Evolutionary conservation across 2,113 vertebrate genomes (phyloP).

Genomic region (Thunnus thynnus): DNA sequence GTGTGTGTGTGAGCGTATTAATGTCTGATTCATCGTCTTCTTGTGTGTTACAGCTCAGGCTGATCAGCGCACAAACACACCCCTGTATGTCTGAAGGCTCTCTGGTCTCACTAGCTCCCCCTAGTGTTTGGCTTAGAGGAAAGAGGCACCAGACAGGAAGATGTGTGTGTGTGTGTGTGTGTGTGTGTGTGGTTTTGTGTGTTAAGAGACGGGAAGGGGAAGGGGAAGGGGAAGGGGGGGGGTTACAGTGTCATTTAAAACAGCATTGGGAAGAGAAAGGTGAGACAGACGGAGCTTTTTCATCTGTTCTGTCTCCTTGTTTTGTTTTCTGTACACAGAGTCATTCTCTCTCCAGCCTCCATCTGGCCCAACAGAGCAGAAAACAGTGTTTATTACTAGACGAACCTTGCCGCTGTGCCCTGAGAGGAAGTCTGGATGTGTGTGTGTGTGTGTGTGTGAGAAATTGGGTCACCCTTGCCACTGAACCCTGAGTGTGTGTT

Average conservation of each 20-base stretch:
- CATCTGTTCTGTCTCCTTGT: conserved; percentile 28
- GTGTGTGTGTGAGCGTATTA: neutral
- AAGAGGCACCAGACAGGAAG: conserved; percentile 21
- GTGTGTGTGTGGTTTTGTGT: neutral
- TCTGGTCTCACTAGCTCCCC: conserved; percentile 59
- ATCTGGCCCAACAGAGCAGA: conserved; percentile 58
- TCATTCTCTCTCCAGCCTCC: conserved; percentile 59
- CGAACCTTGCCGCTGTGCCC: conserved; percentile 72
- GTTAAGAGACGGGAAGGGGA: neutral
- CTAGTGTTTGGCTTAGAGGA: conserved; percentile 49
- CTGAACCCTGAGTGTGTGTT: conserved; percentile 64
- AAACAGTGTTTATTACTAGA: conserved; percentile 79
- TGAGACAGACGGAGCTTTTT: conserved; percentile 9
- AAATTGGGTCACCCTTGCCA: conserved; percentile 56
- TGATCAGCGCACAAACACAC: conserved; percentile 12
- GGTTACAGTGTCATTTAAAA: conserved; percentile 70
- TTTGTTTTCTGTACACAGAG: conserved; percentile 54
- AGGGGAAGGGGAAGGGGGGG: neutral
- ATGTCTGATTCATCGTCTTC: conserved; percentile 3
- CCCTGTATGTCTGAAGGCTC: neutral
- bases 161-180: conserved; percentile 8
- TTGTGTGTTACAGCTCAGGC: conserved; percentile 31
- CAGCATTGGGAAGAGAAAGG: conserved; percentile 13
- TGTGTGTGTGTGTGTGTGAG: conserved; percentile 22
- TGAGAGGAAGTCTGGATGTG: conserved; percentile 71